Evolutionary conservation across 2,888 invertebrate species (phyloP), one percentile per base, ranked within the genome.

Genomic region (Hoplodrina ambigua): DNA sequence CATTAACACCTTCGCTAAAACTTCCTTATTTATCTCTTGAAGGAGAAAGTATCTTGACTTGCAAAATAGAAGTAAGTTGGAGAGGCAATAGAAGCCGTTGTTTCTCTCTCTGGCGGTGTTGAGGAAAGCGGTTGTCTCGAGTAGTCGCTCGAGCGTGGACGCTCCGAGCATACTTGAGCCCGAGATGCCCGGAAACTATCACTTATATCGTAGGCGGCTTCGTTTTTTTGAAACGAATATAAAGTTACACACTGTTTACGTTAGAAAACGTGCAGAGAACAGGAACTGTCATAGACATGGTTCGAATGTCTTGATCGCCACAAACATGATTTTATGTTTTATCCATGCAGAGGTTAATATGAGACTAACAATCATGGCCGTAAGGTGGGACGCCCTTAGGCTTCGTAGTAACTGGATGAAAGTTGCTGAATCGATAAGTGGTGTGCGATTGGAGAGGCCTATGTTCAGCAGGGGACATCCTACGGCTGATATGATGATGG

Each of bases 161-260:
- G 73, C 33, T 53, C 60, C 60, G 37, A 77, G 80, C 52, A 41
- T 57, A 57, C 77, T 80, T 69, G 60, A 80, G 57, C 30, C 68
- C 49, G 50, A 30, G 75, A 63, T 61, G 64, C 53, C 55, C 72
- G 72, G 77, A 67, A 81, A 78, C 81, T 71, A 81, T 76, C 77
- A 76, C 81, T 77, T 75, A 76, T 53, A 55, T 58, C 54, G 59
- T 61, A 66, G 54, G 41, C 67, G 19, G 60, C 54, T 61, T 62
- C 53, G 56, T 63, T 72, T 46, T 53, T 59, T 52, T 17, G n/a
- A 70, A 54, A 50, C 15, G 50, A 75, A 60, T 79, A 59, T 67
- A 62, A 58, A 53, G 57, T 67, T 60, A 72, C 33, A 60, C 20
- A 41, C 41, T 58, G 37, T 61, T 58, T 77, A 49, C 44, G 19